Evolutionary conservation across 2,888 invertebrate species (phyloP), one percentile per base, ranked within the genome.

Genomic region (Agrochola litura): DNA sequence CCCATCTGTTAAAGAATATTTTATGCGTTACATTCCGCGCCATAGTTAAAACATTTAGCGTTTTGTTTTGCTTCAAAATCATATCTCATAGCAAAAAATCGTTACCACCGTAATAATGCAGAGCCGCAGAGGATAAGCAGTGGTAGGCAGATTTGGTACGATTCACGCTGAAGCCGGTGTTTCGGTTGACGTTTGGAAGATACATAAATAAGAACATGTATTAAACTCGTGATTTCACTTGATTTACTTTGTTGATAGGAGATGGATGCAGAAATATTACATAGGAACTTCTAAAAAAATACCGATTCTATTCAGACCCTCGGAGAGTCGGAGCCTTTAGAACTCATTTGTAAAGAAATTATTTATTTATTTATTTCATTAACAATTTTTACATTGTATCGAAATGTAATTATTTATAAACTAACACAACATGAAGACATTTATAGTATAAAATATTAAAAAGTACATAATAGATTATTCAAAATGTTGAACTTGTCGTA

Each of bases 21-120:
- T 52, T 22, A n/a, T 14, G n/a, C 1, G 14, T 68, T 54, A 3
- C 14, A 16, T 56, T 71, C 6, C 16, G 6, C n/a, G 6, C n/a
- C n/a, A 1, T 37, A 46, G 46, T 46, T 5, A n/a, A 14, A 73
- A 46, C 0, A 19, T n/a, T n/a, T 58, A 37, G 37, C 74, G 74
- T 74, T 74, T 74, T 14, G 46, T n/a, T 73, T 56, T 46, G 1
- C 19, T 67, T 52, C 16, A 16, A 67, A 46, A 46, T 25, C 19
- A 66, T 30, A 25, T 25, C 6, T 25, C 6, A 12, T 8, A 8
- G 69, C 9, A 25, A 41, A 52, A 56, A 68, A n/a, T 56, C 30
- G 1, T 30, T 60, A 4, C 60, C 6, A 8, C 16, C 9, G 10
- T 43, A 52, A 14, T 12, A 9, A 19, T 30, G n/a, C 30, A 73